Conservation (phyloP, 2,888 invertebrate genomes). For the Peribatodes rhomboidaria region DNA sequence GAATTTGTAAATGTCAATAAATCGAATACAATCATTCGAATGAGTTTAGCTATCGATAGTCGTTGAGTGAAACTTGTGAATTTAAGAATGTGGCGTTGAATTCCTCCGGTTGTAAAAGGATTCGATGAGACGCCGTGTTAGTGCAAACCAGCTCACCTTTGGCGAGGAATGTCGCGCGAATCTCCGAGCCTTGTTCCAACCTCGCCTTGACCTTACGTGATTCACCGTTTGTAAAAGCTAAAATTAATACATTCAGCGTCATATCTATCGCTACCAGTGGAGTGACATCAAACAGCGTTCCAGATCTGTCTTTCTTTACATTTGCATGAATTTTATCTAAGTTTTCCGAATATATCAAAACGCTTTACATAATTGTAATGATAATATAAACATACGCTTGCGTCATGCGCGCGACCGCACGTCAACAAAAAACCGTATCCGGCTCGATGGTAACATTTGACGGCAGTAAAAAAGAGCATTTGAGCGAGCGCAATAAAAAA, state of each 20-base stretch:
- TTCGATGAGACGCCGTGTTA: conserved; percentile 54
- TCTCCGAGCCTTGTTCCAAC: conserved; percentile 47
- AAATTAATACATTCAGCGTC: conserved; percentile 36
- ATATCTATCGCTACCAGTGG: conserved; percentile 26
- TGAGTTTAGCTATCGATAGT: conserved; percentile 12
- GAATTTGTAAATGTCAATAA: conserved; percentile 16
- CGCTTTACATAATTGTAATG: conserved; percentile 61
- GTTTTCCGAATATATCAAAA: conserved; percentile 54
- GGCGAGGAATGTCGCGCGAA: conserved; percentile 54
- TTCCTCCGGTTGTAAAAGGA: conserved; percentile 36
- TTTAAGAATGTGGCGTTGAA: conserved; percentile 35
- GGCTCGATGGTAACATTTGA: conserved; percentile 70
- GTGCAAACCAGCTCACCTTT: conserved; percentile 60
- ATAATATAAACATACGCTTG: conserved; percentile 69
- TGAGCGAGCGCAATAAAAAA: conserved; percentile 31
- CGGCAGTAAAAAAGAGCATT: conserved; percentile 63
- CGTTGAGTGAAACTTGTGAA: neutral
- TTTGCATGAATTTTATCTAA: conserved; percentile 31
- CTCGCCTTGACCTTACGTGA: conserved; percentile 54
- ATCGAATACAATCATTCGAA: conserved; percentile 11
- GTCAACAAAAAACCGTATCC: conserved; percentile 74
- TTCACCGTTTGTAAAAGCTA: conserved; percentile 37
- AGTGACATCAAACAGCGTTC: conserved; percentile 34
- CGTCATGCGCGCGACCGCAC: conserved; percentile 68
- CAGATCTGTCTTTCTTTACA: conserved; percentile 17